Evolutionary conservation across 2,888 invertebrate species (phyloP), one percentile per base, ranked within the genome.

Genomic region (Osedax frankpressi): DNA sequence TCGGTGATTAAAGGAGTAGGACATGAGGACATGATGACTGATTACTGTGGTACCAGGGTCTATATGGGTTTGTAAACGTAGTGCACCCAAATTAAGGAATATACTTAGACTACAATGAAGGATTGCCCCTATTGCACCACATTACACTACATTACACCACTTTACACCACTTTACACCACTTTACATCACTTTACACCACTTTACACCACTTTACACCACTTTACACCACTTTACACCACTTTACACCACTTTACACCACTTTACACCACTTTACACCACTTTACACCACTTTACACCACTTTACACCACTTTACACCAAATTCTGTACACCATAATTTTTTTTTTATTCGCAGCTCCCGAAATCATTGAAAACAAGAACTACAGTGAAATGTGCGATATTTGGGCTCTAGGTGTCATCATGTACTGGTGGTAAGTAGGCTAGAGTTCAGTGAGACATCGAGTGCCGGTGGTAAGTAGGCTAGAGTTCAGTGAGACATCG

Each of bases 361-460:
- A 88, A 84, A 87, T 88, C 76, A 81, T 88, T 60, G 84, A 84
- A 63, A 83, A 84, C 74, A 86, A 85, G 77, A 84, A 86, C 0
- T 88, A 88, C 81, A 88, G 87, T 78, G 87, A 88, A 77, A 86
- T 87, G 77, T 88, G 88, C 80, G 88, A 88, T 78, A 85, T 88
- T 14, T 88, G 88, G 88, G 86, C 88, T 0, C 84, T 87, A 80
- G 88, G 88, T 11, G 84, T 88, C 27, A 87, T 88, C 73, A 84
- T 87, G 80, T 88, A 86, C 80, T 81, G 85, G 71, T 78, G 88
- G 80, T 80, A 86, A 78, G 83, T 79, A 75, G 65, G n/a, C n/a
- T n/a, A n/a, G n/a, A n/a, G n/a, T n/a, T n/a, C n/a, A n/a, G n/a
- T n/a, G n/a, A n/a, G n/a, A n/a, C n/a, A n/a, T n/a, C n/a, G n/a